Evolutionary conservation across 2,113 vertebrate genomes (phyloP), one percentile per base, ranked within the genome.

Genomic region (Calidris pygmaea): DNA sequence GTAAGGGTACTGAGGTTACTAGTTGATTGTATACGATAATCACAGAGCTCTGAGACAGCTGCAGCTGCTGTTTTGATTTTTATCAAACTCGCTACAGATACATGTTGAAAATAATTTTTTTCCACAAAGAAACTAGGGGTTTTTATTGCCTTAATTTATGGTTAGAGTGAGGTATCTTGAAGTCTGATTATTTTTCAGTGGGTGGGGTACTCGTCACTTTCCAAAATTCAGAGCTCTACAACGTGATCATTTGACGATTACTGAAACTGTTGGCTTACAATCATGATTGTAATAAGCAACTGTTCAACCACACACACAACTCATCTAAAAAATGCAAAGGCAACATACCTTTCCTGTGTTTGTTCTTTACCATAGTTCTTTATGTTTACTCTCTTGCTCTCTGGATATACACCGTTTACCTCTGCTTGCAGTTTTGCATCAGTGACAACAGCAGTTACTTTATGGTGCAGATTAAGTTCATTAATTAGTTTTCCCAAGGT

Each of bases 41-140:
- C 20, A 45, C n/a, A 59, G 75, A 88, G 12, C 53, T 48, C 43
- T 53, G 48, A 87, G 45, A 41, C 32, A 53, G 29, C 26, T n/a
- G 12, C 45, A 93, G 60, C 47, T 86, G 45, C 47, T 89, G 37
- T 90, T 96, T 85, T 85, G 47, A 84, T 92, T 95, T 93, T 90
- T 81, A n/a, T 92, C 53, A 80, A 76, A 35, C 17, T 74, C 58
- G 43, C 20, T 41, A 66, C 22, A 74, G 63, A 88, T 26, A 41
- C 9, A 22, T 23, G 30, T 70, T 67, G 78, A 50, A 87, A 93
- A 68, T 11, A 47, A 9, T 95, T 73, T 87, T 75, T 7, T 75
- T 85, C 55, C 50, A 58, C 27, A 76, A 73, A 86, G 60, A 50
- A 32, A 29, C 5, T 29, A 30, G 67, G 29, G n/a, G 75, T 63